Evolutionary conservation across 2,888 invertebrate species (phyloP), one percentile per base, ranked within the genome.

Genomic region (Tyria jacobaeae): DNA sequence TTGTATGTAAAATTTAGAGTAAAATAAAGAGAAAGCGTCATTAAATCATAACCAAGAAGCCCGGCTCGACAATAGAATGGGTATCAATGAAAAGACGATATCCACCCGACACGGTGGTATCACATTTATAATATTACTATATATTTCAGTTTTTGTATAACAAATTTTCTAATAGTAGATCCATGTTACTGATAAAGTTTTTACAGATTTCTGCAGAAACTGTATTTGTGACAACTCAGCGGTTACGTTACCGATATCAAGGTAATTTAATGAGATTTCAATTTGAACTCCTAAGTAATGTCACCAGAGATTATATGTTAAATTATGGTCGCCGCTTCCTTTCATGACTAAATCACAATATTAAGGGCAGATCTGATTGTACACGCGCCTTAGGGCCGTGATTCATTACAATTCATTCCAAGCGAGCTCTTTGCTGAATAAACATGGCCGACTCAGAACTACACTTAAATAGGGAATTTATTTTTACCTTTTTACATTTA

Each of bases 321-420:
- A n/a, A 4, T n/a, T n/a, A 25, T 39, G 37, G 39, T 37, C 35
- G 34, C 24, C 72, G 70, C 73, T 70, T 31, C 48, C 59, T 17
- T 44, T 56, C 66, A 60, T 70, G 47, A 63, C 64, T 70, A 66
- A 65, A 58, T 51, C 68, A 57, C 57, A 66, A 57, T 75, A 72
- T 76, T 75, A 79, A 81, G 82, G 84, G 83, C 81, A 82, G 83
- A 80, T 85, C 83, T 84, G 82, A 83, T 82, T 81, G 83, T 82
- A 77, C 75, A 77, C 79, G 66, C 75, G 76, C 73, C 80, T 74
- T 73, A 80, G 68, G 76, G 66, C 76, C 51, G 79, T 85, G 84
- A 86, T n/a, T n/a, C n/a, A n/a, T n/a, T n/a, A 86, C 86, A 79
- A 85, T 85, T 84, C 83, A 86, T 85, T 77, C 52, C 62, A 57